A percentile compares a stretch with the other conserved stretches of the same genome.
phyloP scores from a whole-genome alignment of 2,888 invertebrate genomes.

The Cryptophagus acutangulus region DNA sequence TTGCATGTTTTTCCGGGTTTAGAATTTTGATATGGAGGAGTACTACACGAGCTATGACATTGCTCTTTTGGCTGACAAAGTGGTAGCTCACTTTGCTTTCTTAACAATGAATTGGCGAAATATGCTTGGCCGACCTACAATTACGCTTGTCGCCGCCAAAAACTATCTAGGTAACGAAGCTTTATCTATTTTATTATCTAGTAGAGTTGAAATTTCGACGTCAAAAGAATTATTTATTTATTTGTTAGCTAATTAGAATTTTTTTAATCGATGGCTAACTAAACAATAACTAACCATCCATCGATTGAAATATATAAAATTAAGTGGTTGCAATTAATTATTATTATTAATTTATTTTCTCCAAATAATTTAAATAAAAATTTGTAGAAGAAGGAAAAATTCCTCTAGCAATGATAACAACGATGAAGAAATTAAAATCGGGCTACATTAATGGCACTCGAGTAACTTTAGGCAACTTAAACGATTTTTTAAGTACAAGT shows the following conservation, averaged over 20 bases:
- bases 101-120: constrained; percentile 95
- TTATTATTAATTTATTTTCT: too few relatives aligned
- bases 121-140: constrained; percentile 93
- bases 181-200: too few relatives aligned
- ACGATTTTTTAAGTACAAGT: constrained; percentile 94
- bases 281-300: too few relatives aligned
- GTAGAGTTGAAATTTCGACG: too few relatives aligned
- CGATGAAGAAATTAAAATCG: constrained; percentile 96
- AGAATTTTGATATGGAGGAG: constrained; percentile 88
- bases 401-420: constrained; percentile 91
- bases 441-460: constrained; percentile 99
- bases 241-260: too few relatives aligned
- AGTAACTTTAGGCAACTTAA: constrained; percentile 90
- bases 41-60: constrained; percentile 97
- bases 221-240: too few relatives aligned
- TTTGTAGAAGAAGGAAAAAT: constrained; percentile 82
- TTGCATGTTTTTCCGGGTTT: constrained; percentile 40
- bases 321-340: too few relatives aligned
- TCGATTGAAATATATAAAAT: too few relatives aligned
- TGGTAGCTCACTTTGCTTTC: constrained; percentile 90
- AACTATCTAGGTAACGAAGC: constrained; percentile 84
- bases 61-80: constrained; percentile 89
- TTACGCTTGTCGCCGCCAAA: constrained; percentile 82
- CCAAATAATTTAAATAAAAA: background rate
- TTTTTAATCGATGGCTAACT: too few relatives aligned